Base-by-base conservation (phyloP, 2,888 invertebrate species). In the Heliconius erato region DNA sequence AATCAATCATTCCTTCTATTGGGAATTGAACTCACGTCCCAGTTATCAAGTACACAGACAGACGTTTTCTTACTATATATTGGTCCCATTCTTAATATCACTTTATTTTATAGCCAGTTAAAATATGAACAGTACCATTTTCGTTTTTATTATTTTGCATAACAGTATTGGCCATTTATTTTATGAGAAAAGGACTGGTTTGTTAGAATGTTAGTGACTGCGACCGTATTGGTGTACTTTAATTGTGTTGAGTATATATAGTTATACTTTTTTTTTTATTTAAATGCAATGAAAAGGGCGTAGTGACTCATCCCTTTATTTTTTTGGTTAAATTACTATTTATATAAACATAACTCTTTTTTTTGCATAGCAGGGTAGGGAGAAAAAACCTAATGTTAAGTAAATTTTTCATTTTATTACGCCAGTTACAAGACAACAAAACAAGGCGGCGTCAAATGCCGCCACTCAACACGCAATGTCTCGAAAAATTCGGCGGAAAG, bases 101-200 rank as follows among this genome's bases (percentile, higher is more conserved):
- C 16, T 71, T 71, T 44, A 71, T 71, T 71, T 71, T 44, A 71
- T 40, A 23, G 26, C 5, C 71, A 26, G 40, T 71, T 44, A 71
- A 71, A 44, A 71, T 44, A 44, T 71, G 14, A 71, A 71, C 26
- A 71, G n/a, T n/a, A 3, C 26, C n/a, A 72, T 72, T 71, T 44
- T 26, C 72, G 19, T 72, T 72, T 72, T 72, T 72, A 72, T 44
- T 44, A 72, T 72, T 72, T 44, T 35, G 69, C 44, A 44, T 26
- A 72, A 44, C 44, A 72, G 26, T 44, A 72, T 44, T 6, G 72
- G 9, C 44, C 26, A 49, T 72, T 71, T 72, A 72, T 44, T 71
- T 72, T 72, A 72, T 72, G n/a, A 44, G 16, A 26, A 44, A 44
- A 49, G 72, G 44, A 72, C 72, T 26, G 72, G 72, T 44, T 19